Conservation (phyloP, 2,888 invertebrate species). For the Synergus gifuensis region DNA sequence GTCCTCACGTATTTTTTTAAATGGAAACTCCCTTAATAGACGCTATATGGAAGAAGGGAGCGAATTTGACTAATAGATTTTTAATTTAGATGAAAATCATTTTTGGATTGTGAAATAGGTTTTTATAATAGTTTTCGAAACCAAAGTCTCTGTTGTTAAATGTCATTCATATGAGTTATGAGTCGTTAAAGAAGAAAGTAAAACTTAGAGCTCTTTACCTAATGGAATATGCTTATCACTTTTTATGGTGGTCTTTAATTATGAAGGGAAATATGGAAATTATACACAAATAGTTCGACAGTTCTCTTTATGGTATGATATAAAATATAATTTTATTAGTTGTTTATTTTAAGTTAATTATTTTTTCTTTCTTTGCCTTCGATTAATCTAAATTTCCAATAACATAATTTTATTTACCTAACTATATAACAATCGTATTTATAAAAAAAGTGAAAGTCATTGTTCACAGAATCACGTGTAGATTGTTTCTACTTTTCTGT, state of each 20-base stretch:
- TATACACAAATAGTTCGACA: background rate
- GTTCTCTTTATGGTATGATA: background rate
- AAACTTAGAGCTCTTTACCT: background rate
- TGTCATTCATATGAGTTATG: background rate
- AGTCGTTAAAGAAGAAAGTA: background rate
- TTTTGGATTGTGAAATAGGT: background rate
- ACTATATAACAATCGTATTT: background rate
- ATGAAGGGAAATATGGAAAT: background rate
- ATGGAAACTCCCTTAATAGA: background rate
- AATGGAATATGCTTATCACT: slow-evolving; percentile 35
- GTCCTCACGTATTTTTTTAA: background rate
- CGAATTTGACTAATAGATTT: background rate
- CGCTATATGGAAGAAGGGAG: background rate
- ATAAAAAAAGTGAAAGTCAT: background rate
- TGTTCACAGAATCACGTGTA: background rate
- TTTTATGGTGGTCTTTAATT: background rate
- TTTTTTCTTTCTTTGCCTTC: background rate
- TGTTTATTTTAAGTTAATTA: background rate
- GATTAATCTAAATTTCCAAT: background rate
- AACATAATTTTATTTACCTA: background rate
- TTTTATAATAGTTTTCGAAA: background rate
- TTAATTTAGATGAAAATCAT: background rate
- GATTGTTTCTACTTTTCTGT: background rate
- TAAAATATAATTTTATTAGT: background rate
- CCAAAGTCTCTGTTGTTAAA: background rate